These are phyloP conservation scores for Cyclopterus lumpus DNA, from an alignment of 2,797 vertebrate genomes.

Conservation along the genomic window DNA sequence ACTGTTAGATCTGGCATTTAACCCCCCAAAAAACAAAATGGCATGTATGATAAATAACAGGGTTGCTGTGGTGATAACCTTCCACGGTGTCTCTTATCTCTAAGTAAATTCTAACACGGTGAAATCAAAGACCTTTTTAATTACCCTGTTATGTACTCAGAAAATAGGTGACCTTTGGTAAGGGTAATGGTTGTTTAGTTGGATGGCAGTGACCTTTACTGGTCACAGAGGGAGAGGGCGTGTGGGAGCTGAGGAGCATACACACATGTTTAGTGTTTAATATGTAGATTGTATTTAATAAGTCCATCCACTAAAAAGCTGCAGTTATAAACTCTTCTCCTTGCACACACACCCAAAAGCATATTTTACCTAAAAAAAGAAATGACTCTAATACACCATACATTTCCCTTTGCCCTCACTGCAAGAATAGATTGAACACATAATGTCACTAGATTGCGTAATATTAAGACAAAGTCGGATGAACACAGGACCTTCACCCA, in stretches of 20 bases:
- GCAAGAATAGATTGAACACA: neutral
- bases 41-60: slow-evolving; percentile 41
- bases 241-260: neutral
- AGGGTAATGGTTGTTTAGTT: slow-evolving; percentile 53
- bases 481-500: no score
- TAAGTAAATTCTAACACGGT: slow-evolving; percentile 52
- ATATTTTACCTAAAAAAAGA: neutral
- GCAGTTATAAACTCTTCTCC: neutral
- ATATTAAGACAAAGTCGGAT: no score
- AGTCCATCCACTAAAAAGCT: neutral
- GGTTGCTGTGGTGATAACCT: slow-evolving; percentile 66
- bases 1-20: slow-evolving; percentile 62
- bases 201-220: slow-evolving; percentile 67
- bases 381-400: neutral
- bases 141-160: slow-evolving; percentile 56
- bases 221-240: slow-evolving; percentile 8
- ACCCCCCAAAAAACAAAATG: slow-evolving; percentile 16
- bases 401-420: neutral
- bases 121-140: slow-evolving; percentile 66
- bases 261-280: neutral
- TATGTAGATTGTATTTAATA: slow-evolving; percentile 7
- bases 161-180: slow-evolving; percentile 63
- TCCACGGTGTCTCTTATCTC: slow-evolving; percentile 22
- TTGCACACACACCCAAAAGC: neutral
- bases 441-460: neutral